Base-by-base conservation (phyloP, 2,888 invertebrate species). In the Eudasyphora cyanicolor region DNA sequence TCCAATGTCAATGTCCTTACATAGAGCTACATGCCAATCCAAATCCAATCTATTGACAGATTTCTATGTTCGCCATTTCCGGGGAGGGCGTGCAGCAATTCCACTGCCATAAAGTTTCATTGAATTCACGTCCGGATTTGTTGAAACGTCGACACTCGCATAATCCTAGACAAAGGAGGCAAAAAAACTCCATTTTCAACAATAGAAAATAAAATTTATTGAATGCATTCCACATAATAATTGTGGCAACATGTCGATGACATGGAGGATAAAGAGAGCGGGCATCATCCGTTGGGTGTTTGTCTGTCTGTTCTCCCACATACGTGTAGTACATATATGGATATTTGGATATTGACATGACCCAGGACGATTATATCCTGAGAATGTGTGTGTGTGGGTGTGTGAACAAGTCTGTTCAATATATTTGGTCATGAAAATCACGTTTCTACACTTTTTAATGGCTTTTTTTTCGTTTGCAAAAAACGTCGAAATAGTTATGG, bases 391-490 rank as follows among this genome's bases (percentile, higher is more conserved):
- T 32, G 51, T 51, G 21, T 24, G 51, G 5, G 21, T 51, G 51
- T 19, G 24, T 51, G 51, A 21, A 51, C 8, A n/a, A n/a, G 51
- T 49, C 35, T 35, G 49, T 49, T 17, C 49, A 54, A 54, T 17
- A 24, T 57, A 60, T 60, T 32, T 70, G 49, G 10, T 64, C 62
- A 71, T 71, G 62, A 71, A 78, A 74, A 62, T 62, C 71, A 78
- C 71, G 78, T 78, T 71, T 77, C 64, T 51, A 62, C 8, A 42
- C 35, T 14, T 21, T 38, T 64, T 64, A 24, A 71, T 51, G 51
- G 71, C 12, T 29, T 49, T 69, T 29, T 45, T n/a, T 38, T 38
- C 38, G 38, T 38, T 38, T 38, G 7, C 45, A 27, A 57, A 45
- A 57, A 57, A n/a, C n/a, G 24, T 57, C 24, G 27, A 57, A 45